These are phyloP conservation scores for Siderastrea siderea DNA, from an alignment of 92 coral and sea anemone species.

Conservation along the genomic window DNA sequence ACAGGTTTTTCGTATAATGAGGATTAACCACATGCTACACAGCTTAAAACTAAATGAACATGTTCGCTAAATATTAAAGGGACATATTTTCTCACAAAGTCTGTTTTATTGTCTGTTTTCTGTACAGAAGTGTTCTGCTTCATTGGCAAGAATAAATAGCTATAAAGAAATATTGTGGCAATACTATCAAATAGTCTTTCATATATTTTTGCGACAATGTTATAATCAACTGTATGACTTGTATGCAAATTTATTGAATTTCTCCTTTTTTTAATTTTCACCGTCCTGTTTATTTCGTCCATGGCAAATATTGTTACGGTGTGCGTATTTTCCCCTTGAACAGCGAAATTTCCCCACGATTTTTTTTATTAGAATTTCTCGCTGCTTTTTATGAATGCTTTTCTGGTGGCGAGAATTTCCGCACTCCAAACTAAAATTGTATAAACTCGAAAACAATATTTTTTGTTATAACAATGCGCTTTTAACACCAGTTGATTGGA, in stretches of 20 bases:
- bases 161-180: slow-evolving; percentile 25
- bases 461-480: slow-evolving; percentile 22
- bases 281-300: slow-evolving; percentile 26
- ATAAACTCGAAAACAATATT: slow-evolving; percentile 25
- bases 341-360: background rate
- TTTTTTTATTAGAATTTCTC: background rate
- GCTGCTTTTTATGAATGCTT: background rate
- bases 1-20: background rate
- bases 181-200: slow-evolving; percentile 34
- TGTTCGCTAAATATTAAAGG: background rate
- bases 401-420: background rate
- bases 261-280: slow-evolving; percentile 3
- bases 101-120: slow-evolving; percentile 26
- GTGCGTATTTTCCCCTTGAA: background rate
- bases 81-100: slow-evolving; percentile 10
- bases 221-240: slow-evolving; percentile 24
- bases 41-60: slow-evolving; percentile 8
- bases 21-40: background rate
- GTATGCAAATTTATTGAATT: slow-evolving; percentile 45
- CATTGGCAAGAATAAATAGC: slow-evolving; percentile 28
- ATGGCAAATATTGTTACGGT: slow-evolving; percentile 19
- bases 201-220: slow-evolving; percentile 3
- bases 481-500: background rate
- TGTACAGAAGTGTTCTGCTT: slow-evolving; percentile 1
- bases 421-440: slow-evolving; percentile 4